Evolutionary conservation across 1,140 invertebrate species (phyloP).

Genomic region (Asobara japonica): DNA sequence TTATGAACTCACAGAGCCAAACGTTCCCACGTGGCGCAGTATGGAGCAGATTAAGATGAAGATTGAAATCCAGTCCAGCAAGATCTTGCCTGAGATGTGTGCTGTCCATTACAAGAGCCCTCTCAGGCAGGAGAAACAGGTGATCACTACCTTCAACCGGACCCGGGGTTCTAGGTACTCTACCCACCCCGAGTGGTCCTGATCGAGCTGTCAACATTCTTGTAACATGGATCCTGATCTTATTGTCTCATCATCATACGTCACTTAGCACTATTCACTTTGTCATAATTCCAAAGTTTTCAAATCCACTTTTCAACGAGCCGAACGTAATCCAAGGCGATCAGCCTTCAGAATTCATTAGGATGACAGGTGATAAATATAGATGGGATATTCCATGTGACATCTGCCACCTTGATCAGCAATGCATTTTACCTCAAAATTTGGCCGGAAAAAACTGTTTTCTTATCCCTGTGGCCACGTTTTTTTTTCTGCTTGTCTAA

Average conservation of each 20-base stretch:
- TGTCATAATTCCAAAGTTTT: background rate
- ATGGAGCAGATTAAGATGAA: slow-evolving; percentile 67
- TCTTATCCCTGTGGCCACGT: too few species aligned
- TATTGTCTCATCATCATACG: background rate
- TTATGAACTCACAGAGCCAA: slow-evolving; percentile 70
- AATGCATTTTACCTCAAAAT: too few species aligned
- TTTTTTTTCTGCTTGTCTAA: too few species aligned
- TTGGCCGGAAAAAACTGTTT: too few species aligned
- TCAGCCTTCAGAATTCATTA: too few species aligned
- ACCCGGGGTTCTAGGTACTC: slow-evolving; percentile 56
- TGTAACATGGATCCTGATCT: slow-evolving; percentile 31
- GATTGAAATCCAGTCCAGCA: slow-evolving; percentile 70
- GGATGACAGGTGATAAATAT: too few species aligned
- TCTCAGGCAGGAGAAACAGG: slow-evolving; percentile 69
- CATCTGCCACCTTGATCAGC: too few species aligned
- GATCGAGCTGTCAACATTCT: slow-evolving; percentile 61
- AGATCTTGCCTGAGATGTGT: slow-evolving; percentile 69
- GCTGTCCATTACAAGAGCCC: slow-evolving; percentile 72
- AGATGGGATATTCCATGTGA: too few species aligned
- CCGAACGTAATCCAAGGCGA: too few species aligned
- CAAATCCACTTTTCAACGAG: too few species aligned
- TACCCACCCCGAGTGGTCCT: slow-evolving; percentile 56
- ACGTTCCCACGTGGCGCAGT: slow-evolving; percentile 71
- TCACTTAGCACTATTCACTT: background rate
- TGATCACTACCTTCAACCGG: slow-evolving; percentile 71